These are phyloP conservation scores for Isotomurus palustris DNA, from an alignment of 2,888 invertebrate genomes.

Conservation along the genomic window DNA sequence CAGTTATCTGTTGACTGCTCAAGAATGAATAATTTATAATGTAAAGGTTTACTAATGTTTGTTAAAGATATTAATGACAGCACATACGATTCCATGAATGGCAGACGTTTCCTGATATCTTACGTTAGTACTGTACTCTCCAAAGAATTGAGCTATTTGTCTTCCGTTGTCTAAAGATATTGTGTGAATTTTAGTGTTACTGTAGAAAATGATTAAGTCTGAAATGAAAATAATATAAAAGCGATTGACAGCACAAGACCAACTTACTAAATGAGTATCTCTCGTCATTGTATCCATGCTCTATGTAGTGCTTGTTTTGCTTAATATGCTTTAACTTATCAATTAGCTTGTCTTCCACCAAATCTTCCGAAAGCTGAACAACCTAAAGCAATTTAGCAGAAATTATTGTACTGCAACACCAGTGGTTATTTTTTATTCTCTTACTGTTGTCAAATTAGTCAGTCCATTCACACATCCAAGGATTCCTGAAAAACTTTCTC, in stretches of 20 bases:
- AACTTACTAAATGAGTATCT: slow-evolving; percentile 37
- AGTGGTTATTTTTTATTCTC: no score
- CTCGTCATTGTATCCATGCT: slow-evolving; percentile 42
- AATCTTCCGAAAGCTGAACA: slow-evolving; percentile 34
- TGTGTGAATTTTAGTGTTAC: no score
- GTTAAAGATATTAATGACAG: neutral
- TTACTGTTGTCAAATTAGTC: slow-evolving; percentile 37
- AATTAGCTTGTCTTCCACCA: slow-evolving; percentile 30
- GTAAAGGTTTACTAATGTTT: neutral
- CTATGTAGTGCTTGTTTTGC: slow-evolving; percentile 35
- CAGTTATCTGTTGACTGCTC: slow-evolving; percentile 38
- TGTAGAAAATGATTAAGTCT: no score
- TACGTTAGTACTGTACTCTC: slow-evolving; percentile 35
- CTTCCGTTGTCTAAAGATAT: slow-evolving; percentile 31
- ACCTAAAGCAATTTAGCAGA: slow-evolving; percentile 14
- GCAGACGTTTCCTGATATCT: slow-evolving; percentile 41
- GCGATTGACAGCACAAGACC: neutral
- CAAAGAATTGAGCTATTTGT: slow-evolving; percentile 41
- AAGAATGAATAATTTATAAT: neutral
- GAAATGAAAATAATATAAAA: no score
- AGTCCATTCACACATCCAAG: slow-evolving; percentile 41
- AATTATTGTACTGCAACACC: no score
- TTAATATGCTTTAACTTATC: slow-evolving; percentile 34
- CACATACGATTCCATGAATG: slow-evolving; percentile 40
- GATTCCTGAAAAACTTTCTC: slow-evolving; percentile 41